Base-by-base conservation (phyloP, 2,113 vertebrate genomes). In the Pithys albifrons region DNA sequence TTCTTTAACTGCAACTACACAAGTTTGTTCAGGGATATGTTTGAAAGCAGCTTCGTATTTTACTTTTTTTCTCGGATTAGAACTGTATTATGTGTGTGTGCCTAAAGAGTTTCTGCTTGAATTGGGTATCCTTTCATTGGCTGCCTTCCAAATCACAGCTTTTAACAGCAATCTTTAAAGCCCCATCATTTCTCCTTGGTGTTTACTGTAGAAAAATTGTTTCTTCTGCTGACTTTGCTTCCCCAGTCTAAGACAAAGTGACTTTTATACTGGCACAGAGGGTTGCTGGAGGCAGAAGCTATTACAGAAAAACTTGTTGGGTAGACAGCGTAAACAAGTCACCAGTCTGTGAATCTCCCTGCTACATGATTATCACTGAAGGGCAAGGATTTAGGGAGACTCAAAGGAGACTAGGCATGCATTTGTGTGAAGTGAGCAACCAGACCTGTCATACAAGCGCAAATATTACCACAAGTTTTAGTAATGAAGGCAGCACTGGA, bases 371-470 rank as follows among this genome's bases (percentile, higher is more conserved):
- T 88, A 59, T 71, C 73, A 84, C 94, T 22, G 3, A 88, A 92
- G 91, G 86, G 83, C 88, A 92, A 62, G 55, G 89, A 81, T 97
- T 94, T 91, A 51, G 46, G 61, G 54, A 93, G 48, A 48, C 46
- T 91, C 85, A 73, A 22, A 92, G 79, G 51, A 90, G 74, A 35
- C 5, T 27, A 55, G 49, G 48, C 67, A 23, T 35, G 58, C 70
- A 51, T 62, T 29, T 83, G 25, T 57, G 22, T 52, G 57, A 91
- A 77, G 39, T 17, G 70, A 89, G 93, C 84, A 77, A 55, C 75
- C 55, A 67, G 48, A 91, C 88, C 72, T 85, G 88, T 74, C 69
- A 19, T 12, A 55, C 25, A 0, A 93, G 79, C 59, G 57, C 73
- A 83, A 88, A 64, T 62, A 54, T 65, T 82, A 39, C 49, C 46